These are phyloP conservation scores for Myotis yumanensis DNA, from an alignment of 2,113 vertebrate genomes.

Conservation along the genomic window DNA sequence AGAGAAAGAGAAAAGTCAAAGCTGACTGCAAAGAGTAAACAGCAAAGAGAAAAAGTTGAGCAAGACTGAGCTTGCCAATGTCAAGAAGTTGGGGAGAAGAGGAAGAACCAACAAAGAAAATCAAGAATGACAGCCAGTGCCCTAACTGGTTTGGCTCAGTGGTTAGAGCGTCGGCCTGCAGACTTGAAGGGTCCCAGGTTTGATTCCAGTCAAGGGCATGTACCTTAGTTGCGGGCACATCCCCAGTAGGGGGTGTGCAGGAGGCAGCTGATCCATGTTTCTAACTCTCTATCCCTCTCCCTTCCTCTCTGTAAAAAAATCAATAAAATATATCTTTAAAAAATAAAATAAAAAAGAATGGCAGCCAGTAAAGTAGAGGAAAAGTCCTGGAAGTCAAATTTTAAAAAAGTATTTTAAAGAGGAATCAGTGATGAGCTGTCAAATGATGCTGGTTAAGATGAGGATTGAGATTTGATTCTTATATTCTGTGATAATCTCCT, in stretches of 20 bases:
- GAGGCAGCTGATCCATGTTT: no score
- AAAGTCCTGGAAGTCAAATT: not conserved
- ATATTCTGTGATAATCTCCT: not conserved
- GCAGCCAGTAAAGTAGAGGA: not conserved
- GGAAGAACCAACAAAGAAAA: not conserved
- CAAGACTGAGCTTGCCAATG: not conserved
- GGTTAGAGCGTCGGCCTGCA: no score
- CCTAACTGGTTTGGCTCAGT: no score
- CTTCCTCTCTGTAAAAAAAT: no score
- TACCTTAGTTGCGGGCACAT: no score
- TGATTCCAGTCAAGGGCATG: no score
- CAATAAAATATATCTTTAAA: no score
- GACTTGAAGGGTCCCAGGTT: no score
- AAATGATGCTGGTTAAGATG: not conserved
- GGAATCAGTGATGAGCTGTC: not conserved
- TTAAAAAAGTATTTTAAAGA: not conserved
- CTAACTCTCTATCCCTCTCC: no score
- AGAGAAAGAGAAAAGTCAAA: not conserved
- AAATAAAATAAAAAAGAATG: not conserved
- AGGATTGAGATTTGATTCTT: not conserved
- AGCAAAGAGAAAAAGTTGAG: not conserved
- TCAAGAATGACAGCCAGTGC: not conserved
- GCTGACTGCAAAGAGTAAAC: not conserved
- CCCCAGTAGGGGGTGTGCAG: no score
- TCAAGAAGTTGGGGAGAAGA: not conserved